Percentiles rank a stretch among this genome's conserved stretches.
These are phyloP conservation scores for Drosophila serrata DNA, from an alignment of 1,140 invertebrate genomes.

Conservation along the genomic window DNA sequence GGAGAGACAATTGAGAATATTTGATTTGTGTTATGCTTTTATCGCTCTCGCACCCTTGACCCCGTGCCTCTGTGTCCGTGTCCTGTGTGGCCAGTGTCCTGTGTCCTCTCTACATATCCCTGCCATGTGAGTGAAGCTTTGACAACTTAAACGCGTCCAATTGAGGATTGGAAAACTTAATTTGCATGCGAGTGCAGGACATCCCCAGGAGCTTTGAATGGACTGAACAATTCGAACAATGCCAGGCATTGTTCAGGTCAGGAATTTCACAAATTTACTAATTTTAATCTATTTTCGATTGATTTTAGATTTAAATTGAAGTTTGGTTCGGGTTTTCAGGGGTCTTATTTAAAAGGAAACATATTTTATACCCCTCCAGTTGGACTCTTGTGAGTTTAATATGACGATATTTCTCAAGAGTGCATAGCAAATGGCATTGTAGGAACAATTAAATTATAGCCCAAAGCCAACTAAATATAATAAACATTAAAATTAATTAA, in stretches of 20 bases:
- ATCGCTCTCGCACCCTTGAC: slow-evolving; percentile 41
- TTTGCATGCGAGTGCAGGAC: slow-evolving; percentile 21
- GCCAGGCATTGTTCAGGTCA: background rate
- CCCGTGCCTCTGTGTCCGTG: slow-evolving; percentile 1
- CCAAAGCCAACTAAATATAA: slow-evolving; percentile 16
- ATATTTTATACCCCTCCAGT: background rate
- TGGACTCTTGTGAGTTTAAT: background rate
- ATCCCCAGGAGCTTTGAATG: slow-evolving; percentile 3
- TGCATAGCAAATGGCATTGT: background rate
- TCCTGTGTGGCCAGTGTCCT: slow-evolving; percentile 1
- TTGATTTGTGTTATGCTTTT: slow-evolving; percentile 52
- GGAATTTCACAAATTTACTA: slow-evolving; percentile 4
- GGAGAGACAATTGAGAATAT: slow-evolving; percentile 46
- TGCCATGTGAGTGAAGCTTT: slow-evolving; percentile 28
- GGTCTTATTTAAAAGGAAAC: background rate
- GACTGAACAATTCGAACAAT: slow-evolving; percentile 9
- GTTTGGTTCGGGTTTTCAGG: background rate
- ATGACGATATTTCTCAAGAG: background rate
- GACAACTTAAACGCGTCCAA: slow-evolving; percentile 48
- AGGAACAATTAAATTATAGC: slow-evolving; percentile 2
- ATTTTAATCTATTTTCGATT: slow-evolving; percentile 4
- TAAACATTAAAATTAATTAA: slow-evolving; percentile 23
- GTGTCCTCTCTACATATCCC: background rate
- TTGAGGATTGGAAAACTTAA: slow-evolving; percentile 41
- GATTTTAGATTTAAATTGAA: slow-evolving; percentile 5